These are phyloP conservation scores for Lepidurus arcticus DNA, from an alignment of 1,140 invertebrate genomes.

Conservation along the genomic window DNA sequence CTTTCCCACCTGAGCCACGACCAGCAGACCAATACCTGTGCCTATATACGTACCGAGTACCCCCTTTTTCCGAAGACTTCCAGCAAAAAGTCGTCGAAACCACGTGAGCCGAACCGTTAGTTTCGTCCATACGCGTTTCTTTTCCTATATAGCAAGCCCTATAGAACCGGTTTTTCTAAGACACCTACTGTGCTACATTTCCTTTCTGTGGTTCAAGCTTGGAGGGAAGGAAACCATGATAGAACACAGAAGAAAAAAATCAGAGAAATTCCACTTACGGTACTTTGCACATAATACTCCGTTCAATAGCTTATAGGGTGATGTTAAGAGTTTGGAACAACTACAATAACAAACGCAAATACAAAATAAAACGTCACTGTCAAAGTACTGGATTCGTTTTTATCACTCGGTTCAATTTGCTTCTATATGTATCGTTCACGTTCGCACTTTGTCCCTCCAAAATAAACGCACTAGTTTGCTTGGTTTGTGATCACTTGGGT, in stretches of 20 bases:
- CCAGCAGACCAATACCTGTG: not conserved
- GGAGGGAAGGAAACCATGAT: not conserved
- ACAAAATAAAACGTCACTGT: no score
- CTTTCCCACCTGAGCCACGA: not conserved
- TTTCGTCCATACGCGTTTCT: not conserved
- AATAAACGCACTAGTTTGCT: no score
- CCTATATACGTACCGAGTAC: not conserved
- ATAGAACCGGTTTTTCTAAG: not conserved
- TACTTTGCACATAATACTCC: conserved; percentile 14
- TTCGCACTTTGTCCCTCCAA: no score
- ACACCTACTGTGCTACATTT: no score
- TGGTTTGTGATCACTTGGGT: no score
- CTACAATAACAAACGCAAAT: no score
- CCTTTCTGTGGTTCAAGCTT: no score
- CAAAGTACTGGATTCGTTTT: no score
- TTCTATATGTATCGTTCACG: no score
- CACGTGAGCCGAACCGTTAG: not conserved
- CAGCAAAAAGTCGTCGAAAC: not conserved
- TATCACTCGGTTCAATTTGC: no score
- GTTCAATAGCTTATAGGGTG: not conserved
- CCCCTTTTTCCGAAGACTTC: not conserved
- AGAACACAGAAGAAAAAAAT: not conserved
- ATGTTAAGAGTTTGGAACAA: no score
- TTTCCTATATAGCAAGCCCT: not conserved
- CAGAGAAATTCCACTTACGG: not conserved